Evolutionary conservation across 2,797 vertebrate species (phyloP).

Genomic region (Alca torda): DNA sequence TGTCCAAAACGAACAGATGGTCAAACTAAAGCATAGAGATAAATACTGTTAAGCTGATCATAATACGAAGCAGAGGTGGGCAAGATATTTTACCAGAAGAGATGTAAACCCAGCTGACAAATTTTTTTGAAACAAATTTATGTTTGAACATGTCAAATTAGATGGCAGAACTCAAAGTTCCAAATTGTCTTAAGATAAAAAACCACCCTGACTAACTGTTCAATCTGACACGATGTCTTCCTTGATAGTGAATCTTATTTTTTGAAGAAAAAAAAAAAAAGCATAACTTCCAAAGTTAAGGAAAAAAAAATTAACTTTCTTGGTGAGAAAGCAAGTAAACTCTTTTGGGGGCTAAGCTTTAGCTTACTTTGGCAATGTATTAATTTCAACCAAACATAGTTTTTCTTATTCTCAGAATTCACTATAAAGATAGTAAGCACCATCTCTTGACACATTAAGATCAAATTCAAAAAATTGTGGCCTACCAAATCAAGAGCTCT

Average conservation of each 20-base stretch:
- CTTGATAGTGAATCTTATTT: background rate
- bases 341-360: background rate
- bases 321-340: background rate
- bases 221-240: background rate
- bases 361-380: background rate
- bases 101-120: background rate
- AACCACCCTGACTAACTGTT: background rate
- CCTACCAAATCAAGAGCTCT: background rate
- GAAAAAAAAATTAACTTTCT: background rate
- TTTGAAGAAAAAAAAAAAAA: background rate
- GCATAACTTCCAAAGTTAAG: background rate
- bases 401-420: background rate
- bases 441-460: background rate
- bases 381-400: background rate
- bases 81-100: background rate
- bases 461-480: background rate
- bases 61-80: background rate
- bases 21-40: background rate
- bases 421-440: background rate
- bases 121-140: background rate
- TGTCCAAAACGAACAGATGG: conserved; percentile 48
- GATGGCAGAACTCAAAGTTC: background rate
- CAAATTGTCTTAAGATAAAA: background rate
- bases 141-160: background rate
- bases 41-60: background rate